Conservation (phyloP, 1,140 invertebrate genomes). For the Hycleus cichorii region DNA sequence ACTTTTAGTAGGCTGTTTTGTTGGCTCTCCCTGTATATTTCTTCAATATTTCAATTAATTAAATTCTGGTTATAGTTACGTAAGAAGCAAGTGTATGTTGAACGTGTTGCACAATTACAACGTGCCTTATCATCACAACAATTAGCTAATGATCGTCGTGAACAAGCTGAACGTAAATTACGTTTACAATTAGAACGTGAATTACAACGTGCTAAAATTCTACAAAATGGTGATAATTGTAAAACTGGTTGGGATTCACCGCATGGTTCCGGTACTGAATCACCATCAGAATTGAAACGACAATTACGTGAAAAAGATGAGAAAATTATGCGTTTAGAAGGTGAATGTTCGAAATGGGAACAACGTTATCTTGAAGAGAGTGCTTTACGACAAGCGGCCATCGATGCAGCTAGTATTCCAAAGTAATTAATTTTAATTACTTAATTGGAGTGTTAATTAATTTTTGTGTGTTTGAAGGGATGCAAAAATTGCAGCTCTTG, state of each 20-base stretch:
- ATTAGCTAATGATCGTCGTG: conserved; percentile 72
- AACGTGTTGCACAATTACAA: conserved; percentile 75
- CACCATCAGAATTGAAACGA: conserved; percentile 57
- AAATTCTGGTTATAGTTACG: conserved; percentile 49
- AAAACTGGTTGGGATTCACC: conserved; percentile 29
- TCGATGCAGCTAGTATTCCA: conserved; percentile 76
- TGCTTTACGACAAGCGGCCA: conserved; percentile 72
- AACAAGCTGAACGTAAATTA: conserved; percentile 75
- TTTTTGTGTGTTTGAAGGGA: conserved; percentile 50
- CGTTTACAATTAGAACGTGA: conserved; percentile 73
- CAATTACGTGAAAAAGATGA: conserved; percentile 68
- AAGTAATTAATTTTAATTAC: conserved; percentile 51
- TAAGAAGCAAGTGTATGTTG: conserved; percentile 79
- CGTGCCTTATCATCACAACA: conserved; percentile 76
- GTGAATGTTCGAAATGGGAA: conserved; percentile 80
- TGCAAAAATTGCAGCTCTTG: conserved; percentile 76
- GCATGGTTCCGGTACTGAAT: conserved; percentile 46
- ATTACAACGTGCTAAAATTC: conserved; percentile 52
- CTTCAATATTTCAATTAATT: neutral
- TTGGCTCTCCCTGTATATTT: neutral
- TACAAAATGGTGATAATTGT: conserved; percentile 23
- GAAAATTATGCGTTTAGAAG: conserved; percentile 72
- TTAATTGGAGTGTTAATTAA: neutral
- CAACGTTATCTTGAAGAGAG: conserved; percentile 81
- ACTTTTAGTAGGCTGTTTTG: neutral